Evolutionary conservation across 2,888 invertebrate genomes (phyloP), one percentile per base, ranked within the genome.

Genomic region (Mechanitis messenoides): DNA sequence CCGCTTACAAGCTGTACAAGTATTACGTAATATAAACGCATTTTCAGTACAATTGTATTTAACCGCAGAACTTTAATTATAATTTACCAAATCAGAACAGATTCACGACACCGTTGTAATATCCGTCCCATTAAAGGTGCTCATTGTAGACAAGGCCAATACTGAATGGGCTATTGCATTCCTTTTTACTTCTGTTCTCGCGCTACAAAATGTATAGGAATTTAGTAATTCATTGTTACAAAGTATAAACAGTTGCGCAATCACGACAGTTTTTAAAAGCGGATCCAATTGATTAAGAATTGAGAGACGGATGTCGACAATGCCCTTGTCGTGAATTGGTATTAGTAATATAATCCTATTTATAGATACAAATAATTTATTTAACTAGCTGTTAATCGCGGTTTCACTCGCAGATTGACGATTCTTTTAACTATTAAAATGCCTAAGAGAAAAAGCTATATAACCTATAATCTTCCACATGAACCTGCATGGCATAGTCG

Each of bases 111-210:
- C 71, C 74, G 76, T 73, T 78, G 80, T 79, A 83, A 84, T 88
- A 85, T 87, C 87, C 86, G 85, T 83, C 78, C 81, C 82, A 81
- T 81, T 84, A 84, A 81, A 78, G 75, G 80, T 78, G 71, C 77
- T 83, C 76, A 76, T 73, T 78, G 75, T 72, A 71, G 68, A 75
- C 88, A 88, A 88, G 88, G 88, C 78, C 85, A 73, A 64, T 65
- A 65, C 73, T 78, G 86, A 86, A 82, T 75, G 84, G 82, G 85
- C 84, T 83, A 81, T 81, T 81, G 80, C 84, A 85, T 85, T 84
- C 83, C 20, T 20, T 20, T 81, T 77, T 75, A 79, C 74, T 73
- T 76, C 75, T 78, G 74, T 76, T 68, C 70, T 69, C 70, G 67
- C 66, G 62, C 62, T 66, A 67, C 62, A 67, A 55, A 59, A 62